A percentile compares a stretch with the other conserved stretches of the same genome.
Conservation (phyloP, 2,888 invertebrate species). For the Trissoscelio sp. region DNA sequence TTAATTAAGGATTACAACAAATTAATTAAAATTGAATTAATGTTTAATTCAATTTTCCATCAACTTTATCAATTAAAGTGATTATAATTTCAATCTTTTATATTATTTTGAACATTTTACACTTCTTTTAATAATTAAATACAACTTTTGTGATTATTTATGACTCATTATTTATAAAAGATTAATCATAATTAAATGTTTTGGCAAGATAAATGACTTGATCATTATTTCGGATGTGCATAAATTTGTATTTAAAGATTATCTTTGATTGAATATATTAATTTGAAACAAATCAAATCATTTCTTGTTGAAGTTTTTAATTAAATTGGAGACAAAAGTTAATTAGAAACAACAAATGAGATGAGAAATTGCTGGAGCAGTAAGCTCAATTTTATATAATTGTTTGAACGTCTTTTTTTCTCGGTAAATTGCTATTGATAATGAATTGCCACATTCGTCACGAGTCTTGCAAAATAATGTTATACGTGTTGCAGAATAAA, state of each 20-base stretch:
- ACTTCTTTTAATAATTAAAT: too few relatives aligned
- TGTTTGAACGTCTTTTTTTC: conserved; percentile 57
- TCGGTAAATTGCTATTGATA: conserved; percentile 53
- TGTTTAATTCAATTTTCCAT: too few relatives aligned
- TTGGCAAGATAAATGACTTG: background rate
- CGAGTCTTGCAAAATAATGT: conserved; percentile 58
- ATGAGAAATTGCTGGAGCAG: background rate
- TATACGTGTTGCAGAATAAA: conserved; percentile 51
- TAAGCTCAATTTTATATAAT: conserved; percentile 43
- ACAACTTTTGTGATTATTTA: background rate
- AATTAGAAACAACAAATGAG: background rate
- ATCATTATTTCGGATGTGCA: background rate
- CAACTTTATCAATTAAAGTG: too few relatives aligned
- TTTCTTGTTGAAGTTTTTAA: too few relatives aligned
- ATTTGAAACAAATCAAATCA: too few relatives aligned
- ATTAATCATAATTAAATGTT: too few relatives aligned
- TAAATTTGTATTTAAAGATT: background rate
- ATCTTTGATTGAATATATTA: background rate
- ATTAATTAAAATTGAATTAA: too few relatives aligned
- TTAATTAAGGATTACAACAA: too few relatives aligned
- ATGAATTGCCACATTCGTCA: conserved; percentile 58
- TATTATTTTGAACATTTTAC: too few relatives aligned
- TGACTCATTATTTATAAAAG: too few relatives aligned
- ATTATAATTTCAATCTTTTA: too few relatives aligned
- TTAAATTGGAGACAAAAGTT: too few relatives aligned